phyloP scores from a whole-genome alignment of 2,113 vertebrate species.

The Paratilapia polleni region DNA sequence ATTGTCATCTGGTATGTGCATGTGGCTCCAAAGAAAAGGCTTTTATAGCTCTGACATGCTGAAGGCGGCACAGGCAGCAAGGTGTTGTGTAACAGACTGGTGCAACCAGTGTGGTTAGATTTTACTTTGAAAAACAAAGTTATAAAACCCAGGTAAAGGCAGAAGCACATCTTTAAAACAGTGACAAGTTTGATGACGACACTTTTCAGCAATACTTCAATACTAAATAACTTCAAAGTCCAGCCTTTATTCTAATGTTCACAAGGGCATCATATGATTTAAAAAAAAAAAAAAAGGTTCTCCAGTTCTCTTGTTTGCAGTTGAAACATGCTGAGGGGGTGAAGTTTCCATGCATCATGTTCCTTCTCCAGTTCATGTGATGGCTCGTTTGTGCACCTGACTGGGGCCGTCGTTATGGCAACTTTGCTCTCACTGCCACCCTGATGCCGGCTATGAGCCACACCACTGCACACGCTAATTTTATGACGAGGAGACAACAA shows the following conservation, averaged over 20 bases:
- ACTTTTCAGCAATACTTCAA: not conserved
- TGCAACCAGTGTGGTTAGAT: conserved; percentile 47
- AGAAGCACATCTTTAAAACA: not conserved
- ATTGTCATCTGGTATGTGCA: not conserved
- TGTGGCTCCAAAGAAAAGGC: not conserved
- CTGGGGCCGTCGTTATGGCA: not conserved
- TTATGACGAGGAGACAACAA: not conserved
- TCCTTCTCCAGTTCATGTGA: conserved; percentile 24
- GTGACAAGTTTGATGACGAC: not conserved
- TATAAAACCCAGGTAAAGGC: not conserved
- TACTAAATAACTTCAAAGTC: not conserved
- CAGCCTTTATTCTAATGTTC: conserved; percentile 1
- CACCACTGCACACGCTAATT: not conserved
- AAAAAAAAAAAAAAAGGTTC: not conserved
- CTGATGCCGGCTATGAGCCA: not conserved
- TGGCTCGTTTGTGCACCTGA: conserved; percentile 26
- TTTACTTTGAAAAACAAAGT: conserved; percentile 17
- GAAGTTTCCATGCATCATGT: conserved; percentile 8
- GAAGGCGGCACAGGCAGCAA: not conserved
- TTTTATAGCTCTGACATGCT: not conserved
- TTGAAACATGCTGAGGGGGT: conserved; percentile 41
- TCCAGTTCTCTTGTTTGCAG: conserved; percentile 44
- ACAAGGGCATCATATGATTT: conserved; percentile 24
- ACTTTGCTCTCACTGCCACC: not conserved
- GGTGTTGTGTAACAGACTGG: conserved; percentile 58